Evolutionary conservation across 2,113 vertebrate genomes (phyloP).

Genomic region (Podarcis muralis): DNA sequence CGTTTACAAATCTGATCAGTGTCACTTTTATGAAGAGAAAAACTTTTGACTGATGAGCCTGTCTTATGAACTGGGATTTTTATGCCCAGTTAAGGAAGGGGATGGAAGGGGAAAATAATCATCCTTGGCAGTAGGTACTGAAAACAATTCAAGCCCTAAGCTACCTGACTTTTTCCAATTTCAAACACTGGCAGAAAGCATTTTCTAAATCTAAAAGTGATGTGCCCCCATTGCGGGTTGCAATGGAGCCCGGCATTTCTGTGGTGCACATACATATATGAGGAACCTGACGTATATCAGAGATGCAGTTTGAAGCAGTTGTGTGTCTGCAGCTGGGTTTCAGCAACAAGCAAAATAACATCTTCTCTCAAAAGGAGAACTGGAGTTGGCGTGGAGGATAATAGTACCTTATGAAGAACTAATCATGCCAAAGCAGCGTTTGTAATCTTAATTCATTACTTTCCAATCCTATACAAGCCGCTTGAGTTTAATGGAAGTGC

Average conservation of each 20-base stretch:
- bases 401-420: too few relatives aligned
- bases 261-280: background rate
- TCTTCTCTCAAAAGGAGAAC: background rate
- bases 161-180: background rate
- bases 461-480: background rate
- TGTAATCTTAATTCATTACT: background rate
- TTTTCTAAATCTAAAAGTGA: slow-evolving; percentile 33
- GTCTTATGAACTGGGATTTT: slow-evolving; percentile 5
- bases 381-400: background rate
- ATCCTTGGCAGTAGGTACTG: slow-evolving; percentile 15
- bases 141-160: background rate
- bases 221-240: background rate
- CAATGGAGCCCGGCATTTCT: slow-evolving; percentile 17
- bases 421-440: too few relatives aligned
- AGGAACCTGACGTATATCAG: background rate
- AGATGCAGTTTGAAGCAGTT: background rate
- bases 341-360: background rate
- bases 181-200: slow-evolving; percentile 27
- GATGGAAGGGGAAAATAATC: slow-evolving; percentile 16
- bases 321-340: background rate
- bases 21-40: slow-evolving; percentile 35
- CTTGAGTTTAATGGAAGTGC: background rate
- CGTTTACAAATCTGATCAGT: slow-evolving; percentile 49
- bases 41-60: slow-evolving; percentile 54
- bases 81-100: background rate